phyloP scores from a whole-genome alignment of 2,888 invertebrate genomes.

The Drosophila mimica region DNA sequence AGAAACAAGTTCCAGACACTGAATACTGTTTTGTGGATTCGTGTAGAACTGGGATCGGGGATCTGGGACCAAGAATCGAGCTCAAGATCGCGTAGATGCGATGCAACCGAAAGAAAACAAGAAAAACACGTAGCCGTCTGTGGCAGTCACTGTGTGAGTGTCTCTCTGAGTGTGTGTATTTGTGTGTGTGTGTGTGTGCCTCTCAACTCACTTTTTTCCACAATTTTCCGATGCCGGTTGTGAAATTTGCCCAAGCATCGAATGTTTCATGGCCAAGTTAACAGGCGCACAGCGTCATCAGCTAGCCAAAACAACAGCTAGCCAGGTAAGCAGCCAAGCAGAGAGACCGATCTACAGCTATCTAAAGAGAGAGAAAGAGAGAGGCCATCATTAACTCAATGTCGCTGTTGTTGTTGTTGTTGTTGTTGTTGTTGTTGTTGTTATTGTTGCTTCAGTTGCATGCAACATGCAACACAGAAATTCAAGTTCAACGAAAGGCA shows the following conservation, averaged over 20 bases:
- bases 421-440: constrained; percentile 19
- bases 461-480: constrained; percentile 68
- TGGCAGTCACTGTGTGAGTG: background rate
- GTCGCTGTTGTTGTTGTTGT: constrained; percentile 45
- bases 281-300: constrained; percentile 70
- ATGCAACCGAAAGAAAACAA: constrained; percentile 72
- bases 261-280: constrained; percentile 81
- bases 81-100: constrained; percentile 71
- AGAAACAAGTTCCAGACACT: constrained; percentile 60
- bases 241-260: constrained; percentile 70
- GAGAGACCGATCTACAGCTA: constrained; percentile 40
- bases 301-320: constrained; percentile 24
- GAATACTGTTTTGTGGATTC: constrained; percentile 16
- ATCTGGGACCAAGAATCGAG: constrained; percentile 42
- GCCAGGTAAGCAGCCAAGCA: constrained; percentile 22
- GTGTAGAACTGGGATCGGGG: constrained; percentile 2
- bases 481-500: constrained; percentile 75
- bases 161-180: constrained; percentile 1
- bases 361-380: constrained; percentile 41
- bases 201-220: constrained; percentile 75
- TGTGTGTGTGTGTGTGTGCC: constrained; percentile 13
- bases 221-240: constrained; percentile 77
- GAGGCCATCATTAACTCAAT: constrained; percentile 69
- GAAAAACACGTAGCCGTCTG: constrained; percentile 73
- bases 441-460: constrained; percentile 39